These are phyloP conservation scores for Melikaiella ostensackeni DNA, from an alignment of 2,888 invertebrate species.

Conservation along the genomic window DNA sequence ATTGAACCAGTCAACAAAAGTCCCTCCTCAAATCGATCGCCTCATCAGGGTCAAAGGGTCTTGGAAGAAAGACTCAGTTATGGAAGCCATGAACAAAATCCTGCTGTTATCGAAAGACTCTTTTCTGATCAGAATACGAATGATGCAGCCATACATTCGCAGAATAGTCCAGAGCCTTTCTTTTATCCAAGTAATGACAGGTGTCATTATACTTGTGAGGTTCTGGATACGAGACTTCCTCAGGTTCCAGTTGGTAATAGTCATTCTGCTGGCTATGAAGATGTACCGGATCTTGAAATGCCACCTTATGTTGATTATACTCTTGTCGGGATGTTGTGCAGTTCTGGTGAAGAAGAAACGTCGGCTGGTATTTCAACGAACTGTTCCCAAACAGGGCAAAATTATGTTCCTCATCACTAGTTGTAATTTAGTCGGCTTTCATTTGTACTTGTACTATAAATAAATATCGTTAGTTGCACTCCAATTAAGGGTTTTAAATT, in stretches of 20 bases:
- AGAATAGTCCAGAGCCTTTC: slow-evolving; percentile 68
- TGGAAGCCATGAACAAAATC: slow-evolving; percentile 54
- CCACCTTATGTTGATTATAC: slow-evolving; percentile 74
- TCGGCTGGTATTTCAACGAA: slow-evolving; percentile 56
- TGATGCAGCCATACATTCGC: slow-evolving; percentile 53
- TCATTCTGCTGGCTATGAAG: slow-evolving; percentile 55
- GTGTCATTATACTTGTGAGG: slow-evolving; percentile 73
- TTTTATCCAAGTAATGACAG: slow-evolving; percentile 68
- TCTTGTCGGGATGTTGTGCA: slow-evolving; percentile 74
- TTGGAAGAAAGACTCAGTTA: slow-evolving; percentile 65
- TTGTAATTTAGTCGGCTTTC: slow-evolving; percentile 42
- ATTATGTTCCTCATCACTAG: slow-evolving; percentile 73
- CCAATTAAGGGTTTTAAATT: slow-evolving; percentile 6
- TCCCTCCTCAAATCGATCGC: slow-evolving; percentile 49
- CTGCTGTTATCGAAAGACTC: slow-evolving; percentile 58
- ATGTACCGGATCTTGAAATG: slow-evolving; percentile 67
- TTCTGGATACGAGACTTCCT: slow-evolving; percentile 69
- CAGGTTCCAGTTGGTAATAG: slow-evolving; percentile 49
- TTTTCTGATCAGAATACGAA: slow-evolving; percentile 58
- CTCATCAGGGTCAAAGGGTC: slow-evolving; percentile 56
- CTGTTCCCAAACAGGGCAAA: slow-evolving; percentile 64
- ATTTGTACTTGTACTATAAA: slow-evolving; percentile 69
- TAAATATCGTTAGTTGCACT: slow-evolving; percentile 59
- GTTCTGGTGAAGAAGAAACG: slow-evolving; percentile 65
- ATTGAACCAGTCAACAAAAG: slow-evolving; percentile 48